Conservation (phyloP, 2,113 vertebrate genomes). For the Ascaphus truei region DNA sequence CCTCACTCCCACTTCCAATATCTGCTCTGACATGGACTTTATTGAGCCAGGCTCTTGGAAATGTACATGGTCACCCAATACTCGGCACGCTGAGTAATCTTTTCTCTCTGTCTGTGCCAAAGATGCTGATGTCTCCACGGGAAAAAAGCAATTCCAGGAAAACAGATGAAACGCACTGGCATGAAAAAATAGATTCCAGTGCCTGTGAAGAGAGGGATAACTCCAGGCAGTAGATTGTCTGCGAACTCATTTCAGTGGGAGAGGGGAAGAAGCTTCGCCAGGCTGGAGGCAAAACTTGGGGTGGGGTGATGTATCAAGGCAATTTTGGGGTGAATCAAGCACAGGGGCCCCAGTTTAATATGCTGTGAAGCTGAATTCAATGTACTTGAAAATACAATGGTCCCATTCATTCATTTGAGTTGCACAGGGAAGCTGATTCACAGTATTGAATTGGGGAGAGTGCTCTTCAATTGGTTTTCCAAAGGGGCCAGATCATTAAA, state of each 20-base stretch:
- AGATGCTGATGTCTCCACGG: constrained; percentile 29
- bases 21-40: neutral
- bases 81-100: constrained; percentile 36
- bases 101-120: constrained; percentile 30
- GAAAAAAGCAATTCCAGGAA: constrained; percentile 32
- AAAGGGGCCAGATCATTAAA: too few relatives aligned
- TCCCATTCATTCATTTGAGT: too few relatives aligned
- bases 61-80: constrained; percentile 12
- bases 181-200: constrained; percentile 6
- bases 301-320: too few relatives aligned
- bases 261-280: neutral
- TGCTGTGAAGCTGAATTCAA: too few relatives aligned
- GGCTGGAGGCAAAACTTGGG: neutral
- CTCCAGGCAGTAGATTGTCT: neutral
- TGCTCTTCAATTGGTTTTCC: too few relatives aligned
- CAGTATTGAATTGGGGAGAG: too few relatives aligned
- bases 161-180: constrained; percentile 24
- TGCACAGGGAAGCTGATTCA: too few relatives aligned
- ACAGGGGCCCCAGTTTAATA: too few relatives aligned
- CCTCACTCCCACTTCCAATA: neutral
- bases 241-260: neutral
- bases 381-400: too few relatives aligned
- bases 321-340: too few relatives aligned
- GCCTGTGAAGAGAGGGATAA: neutral
- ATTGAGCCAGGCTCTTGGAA: constrained; percentile 20